Base-by-base conservation (phyloP, 2,797 vertebrate genomes). In the Poeciliopsis presidionis region DNA sequence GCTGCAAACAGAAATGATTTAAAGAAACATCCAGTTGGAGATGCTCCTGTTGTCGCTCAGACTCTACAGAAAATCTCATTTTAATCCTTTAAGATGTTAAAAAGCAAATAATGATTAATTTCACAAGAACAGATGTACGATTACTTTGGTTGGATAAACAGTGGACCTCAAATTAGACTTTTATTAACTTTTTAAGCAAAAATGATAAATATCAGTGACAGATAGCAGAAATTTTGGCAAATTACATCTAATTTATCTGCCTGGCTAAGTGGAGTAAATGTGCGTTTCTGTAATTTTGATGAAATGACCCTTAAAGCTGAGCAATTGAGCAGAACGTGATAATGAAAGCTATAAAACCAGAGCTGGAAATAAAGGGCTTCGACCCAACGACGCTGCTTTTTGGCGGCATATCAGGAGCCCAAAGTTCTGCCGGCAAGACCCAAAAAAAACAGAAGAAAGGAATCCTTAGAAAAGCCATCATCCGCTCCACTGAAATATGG, bases 401-500 rank as follows among this genome's bases (percentile, higher is more conserved):
- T 76, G 49, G 78, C 59, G 78, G 59, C 9, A 7, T 82, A 63
- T 84, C 78, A 82, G 13, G 33, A 78, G 79, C 86, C 61, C 78
- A n/a, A 82, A 77, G 86, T 86, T 83, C 87, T 82, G 88, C 65
- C 79, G 25, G 84, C 45, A 51, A 61, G 59, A 70, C 47, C 53
- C 65, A 79, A 85, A 87, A 81, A 89, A 88, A 74, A 45, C 36
- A 67, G 86, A n/a, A 65, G n/a, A 47, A 67, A 79, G 80, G 25
- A 81, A 80, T 76, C 79, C 84, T 82, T 89, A 69, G 91, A 84
- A 90, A 88, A 87, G 81, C 87, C 77, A 92, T 91, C 92, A 86
- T 81, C 77, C 41, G 75, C 90, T 87, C 90, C 81, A 18, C 79
- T 91, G 90, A 90, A 93, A 92, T 86, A 90, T 76, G 83, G 81